These are phyloP conservation scores for Himalopsyche japonica DNA, from an alignment of 2,888 invertebrate genomes.

Conservation along the genomic window DNA sequence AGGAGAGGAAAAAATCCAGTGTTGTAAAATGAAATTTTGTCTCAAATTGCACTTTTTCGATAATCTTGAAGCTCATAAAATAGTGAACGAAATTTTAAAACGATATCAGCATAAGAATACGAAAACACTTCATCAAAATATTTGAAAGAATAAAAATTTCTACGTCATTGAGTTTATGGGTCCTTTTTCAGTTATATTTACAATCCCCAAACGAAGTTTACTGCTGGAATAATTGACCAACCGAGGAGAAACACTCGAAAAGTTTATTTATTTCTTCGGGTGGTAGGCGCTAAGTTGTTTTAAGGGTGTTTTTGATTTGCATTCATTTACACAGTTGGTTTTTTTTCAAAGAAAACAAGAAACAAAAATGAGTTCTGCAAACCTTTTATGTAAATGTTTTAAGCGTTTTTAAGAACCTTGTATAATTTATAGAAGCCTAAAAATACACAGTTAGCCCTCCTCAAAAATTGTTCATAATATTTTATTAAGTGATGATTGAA, in stretches of 20 bases:
- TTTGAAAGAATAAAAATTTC: not conserved
- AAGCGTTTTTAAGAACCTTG: constrained; percentile 1
- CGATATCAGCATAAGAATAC: not conserved
- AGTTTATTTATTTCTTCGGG: constrained; percentile 2
- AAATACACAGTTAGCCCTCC: not conserved
- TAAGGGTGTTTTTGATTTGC: not conserved
- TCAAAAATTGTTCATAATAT: not conserved
- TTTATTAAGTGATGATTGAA: not conserved
- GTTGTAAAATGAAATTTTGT: too few species aligned
- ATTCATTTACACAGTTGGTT: not conserved
- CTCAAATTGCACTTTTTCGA: too few species aligned
- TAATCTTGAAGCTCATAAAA: not conserved
- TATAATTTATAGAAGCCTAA: not conserved
- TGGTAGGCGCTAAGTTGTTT: constrained; percentile 6
- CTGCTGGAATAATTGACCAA: constrained; percentile 5
- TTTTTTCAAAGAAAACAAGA: not conserved
- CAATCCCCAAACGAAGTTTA: not conserved
- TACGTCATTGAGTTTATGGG: not conserved
- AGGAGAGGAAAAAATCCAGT: too few species aligned
- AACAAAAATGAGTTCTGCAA: not conserved
- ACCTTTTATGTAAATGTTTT: not conserved
- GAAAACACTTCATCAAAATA: not conserved
- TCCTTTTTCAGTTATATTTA: not conserved
- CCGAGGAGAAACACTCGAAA: constrained; percentile 5
- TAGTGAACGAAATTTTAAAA: not conserved